Conservation (phyloP, 2,113 vertebrate genomes). For the Phylloscopus trochiloides region DNA sequence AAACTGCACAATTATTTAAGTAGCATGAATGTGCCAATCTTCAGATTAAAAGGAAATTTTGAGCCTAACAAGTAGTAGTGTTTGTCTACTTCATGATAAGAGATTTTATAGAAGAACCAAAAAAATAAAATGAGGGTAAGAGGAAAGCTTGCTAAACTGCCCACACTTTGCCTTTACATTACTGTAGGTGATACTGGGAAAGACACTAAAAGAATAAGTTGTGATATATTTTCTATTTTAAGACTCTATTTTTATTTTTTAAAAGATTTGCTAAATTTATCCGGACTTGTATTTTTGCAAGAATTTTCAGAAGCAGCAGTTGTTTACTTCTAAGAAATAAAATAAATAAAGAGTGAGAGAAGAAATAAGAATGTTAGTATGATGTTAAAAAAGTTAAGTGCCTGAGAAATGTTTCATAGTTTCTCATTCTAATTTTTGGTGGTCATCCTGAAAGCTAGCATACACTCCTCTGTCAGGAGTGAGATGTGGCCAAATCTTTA, state of each 20-base stretch:
- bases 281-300: neutral
- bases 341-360: too few relatives aligned
- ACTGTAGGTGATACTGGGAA: neutral
- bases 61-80: neutral
- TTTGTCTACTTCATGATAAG: neutral
- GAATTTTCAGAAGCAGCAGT: neutral
- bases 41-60: neutral
- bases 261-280: neutral
- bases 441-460: neutral
- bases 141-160: neutral
- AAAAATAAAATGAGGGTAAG: neutral
- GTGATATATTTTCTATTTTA: neutral
- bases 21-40: neutral
- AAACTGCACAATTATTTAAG: constrained; percentile 3
- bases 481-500: neutral
- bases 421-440: neutral
- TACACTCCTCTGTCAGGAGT: neutral
- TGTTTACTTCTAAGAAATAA: neutral
- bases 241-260: neutral
- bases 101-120: neutral
- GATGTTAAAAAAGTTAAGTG: neutral
- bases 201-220: neutral
- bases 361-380: neutral
- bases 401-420: neutral
- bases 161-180: neutral